Evolutionary conservation across 1,140 invertebrate genomes (phyloP), one percentile per base, ranked within the genome.

Genomic region (Vanessa atalanta): DNA sequence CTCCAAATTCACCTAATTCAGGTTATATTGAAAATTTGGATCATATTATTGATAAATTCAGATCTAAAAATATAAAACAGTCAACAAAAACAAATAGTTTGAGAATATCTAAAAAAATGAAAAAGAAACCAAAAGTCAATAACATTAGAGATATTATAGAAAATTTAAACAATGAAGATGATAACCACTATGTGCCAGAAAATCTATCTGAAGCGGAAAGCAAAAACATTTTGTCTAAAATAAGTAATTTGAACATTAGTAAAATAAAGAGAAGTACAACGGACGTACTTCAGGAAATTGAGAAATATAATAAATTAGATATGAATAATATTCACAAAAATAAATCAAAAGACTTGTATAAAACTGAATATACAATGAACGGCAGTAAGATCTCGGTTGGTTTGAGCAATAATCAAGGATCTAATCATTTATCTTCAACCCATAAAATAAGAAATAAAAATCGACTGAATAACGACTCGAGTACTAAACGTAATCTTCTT

Each of bases 61-160:
- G 65, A 31, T 60, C 20, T 31, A 78, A 70, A 70, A 63, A 55
- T 26, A 43, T 16, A 72, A 31, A 55, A 51, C 6, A 73, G 70
- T 37, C 31, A 48, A 53, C 12, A 65, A 65, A 74, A 57, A 69
- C 37, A 48, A 48, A 75, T 20, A 69, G 31, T 72, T 63, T 79
- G 26, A 74, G 48, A 61, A 70, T 69, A 20, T 23, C 57, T 55
- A 86, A 81, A 78, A 80, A 80, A 37, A 31, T 31, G 1, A 31
- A 31, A 1, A 31, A 31, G 3, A 31, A 31, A 1, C 26, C 26
- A 31, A 86, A 78, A 79, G 74, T 89, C 2, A 91, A 92, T 77
- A 92, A 91, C 69, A 92, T 92, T 78, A 88, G 81, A 51, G 90
- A 92, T 78, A 88, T 92, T 69, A 92, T 92, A 63, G 70, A 89